Evolutionary conservation across 1,140 invertebrate genomes (phyloP), one percentile per base, ranked within the genome.

Genomic region (Procambarus clarkii): DNA sequence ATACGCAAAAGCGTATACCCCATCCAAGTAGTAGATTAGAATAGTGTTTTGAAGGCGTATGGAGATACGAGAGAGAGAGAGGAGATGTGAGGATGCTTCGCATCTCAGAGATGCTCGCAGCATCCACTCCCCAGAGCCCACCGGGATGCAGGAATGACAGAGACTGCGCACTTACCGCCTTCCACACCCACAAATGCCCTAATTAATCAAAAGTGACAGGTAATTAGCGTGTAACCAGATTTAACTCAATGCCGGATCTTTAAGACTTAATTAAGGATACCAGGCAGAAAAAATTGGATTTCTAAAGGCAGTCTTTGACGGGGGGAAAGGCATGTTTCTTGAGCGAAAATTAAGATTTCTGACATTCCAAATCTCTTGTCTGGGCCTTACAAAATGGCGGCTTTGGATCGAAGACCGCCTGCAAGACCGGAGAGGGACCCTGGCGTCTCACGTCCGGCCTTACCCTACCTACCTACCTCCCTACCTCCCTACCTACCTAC

Each of bases 191-290:
- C 80, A 91, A 91, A 85, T 91, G 88, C 88, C 88, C 88, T 91
- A 91, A 91, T 91, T 91, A 91, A 91, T 91, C 88, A 91, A 85
- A 91, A 91, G 82, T 91, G 88, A 91, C 88, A 91, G 88, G 88
- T 79, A 91, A 91, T 91, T 91, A 91, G 85, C 64, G 44, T 64
- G 58, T 85, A 91, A 91, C 85, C 82, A 91, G 71, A 91, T 85
- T 91, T 79, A 85, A 79, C 60, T 83, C 88, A 46, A 60, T 45
- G 88, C 84, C 77, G 58, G 50, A 91, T 85, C 82, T 91, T 91
- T 91, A 54, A 54, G 79, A 34, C 4, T 24, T 8, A 58, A 60
- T 54, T 8, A 15, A 64, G 15, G 18, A 64, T 64, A 3, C 13
- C 64, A 13, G 18, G 24, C 45, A 5, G 4, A 21, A 77, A 74